A percentile compares a stretch with the other conserved stretches of the same genome.
Evolutionary conservation across 2,888 invertebrate species (phyloP).

Genomic region (Eristalinus sepulchralis): DNA sequence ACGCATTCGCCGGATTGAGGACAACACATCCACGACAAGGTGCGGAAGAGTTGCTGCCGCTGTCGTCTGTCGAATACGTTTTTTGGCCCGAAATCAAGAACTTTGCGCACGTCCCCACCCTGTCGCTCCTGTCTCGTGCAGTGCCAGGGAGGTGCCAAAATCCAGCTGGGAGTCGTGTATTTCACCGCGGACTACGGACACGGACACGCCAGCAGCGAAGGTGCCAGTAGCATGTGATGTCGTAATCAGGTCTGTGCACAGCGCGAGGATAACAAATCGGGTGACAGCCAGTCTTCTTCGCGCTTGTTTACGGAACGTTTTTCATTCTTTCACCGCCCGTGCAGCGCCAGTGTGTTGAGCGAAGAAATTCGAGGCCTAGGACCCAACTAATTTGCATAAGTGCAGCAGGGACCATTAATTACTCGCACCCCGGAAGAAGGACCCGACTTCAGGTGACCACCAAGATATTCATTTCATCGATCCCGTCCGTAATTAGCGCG

Average conservation of each 20-base stretch:
- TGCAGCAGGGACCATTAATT: constrained; percentile 47
- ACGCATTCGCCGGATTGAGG: constrained; percentile 58
- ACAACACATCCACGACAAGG: constrained; percentile 20
- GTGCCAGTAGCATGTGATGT: constrained; percentile 56
- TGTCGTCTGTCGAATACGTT: constrained; percentile 58
- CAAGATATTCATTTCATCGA: constrained; percentile 1
- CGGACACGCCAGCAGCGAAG: background rate
- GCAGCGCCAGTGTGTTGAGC: background rate
- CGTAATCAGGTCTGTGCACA: constrained; percentile 52
- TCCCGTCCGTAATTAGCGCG: constrained; percentile 35
- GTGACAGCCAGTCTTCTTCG: constrained; percentile 61
- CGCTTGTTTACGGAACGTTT: constrained; percentile 46
- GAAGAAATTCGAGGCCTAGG: constrained; percentile 24
- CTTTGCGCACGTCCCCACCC: constrained; percentile 38
- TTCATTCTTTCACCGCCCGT: background rate
- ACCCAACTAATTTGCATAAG: constrained; percentile 47
- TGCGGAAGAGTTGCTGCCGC: constrained; percentile 11
- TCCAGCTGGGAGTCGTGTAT: background rate
- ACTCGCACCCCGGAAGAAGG: constrained; percentile 13
- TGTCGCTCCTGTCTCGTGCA: background rate
- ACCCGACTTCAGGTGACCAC: constrained; percentile 10
- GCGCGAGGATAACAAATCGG: constrained; percentile 59
- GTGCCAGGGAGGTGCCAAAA: constrained; percentile 2
- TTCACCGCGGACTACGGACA: background rate
- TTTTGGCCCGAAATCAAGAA: constrained; percentile 65